These are phyloP conservation scores for Zele albiditarsus DNA, from an alignment of 2,888 invertebrate species.

Conservation along the genomic window DNA sequence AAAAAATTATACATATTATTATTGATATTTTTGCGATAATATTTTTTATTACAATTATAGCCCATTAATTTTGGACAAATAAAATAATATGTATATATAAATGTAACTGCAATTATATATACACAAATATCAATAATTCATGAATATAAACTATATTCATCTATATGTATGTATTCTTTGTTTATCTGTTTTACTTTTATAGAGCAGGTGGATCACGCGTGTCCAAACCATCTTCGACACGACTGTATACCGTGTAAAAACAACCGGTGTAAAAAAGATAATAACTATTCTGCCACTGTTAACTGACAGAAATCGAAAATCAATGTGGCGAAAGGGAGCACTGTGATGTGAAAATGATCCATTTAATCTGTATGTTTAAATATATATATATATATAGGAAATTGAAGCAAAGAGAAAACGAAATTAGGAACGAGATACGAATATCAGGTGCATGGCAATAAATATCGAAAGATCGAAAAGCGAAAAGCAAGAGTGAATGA, in stretches of 20 bases:
- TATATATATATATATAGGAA: constrained; percentile 39
- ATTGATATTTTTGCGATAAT: background rate
- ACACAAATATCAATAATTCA: background rate
- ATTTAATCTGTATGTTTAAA: constrained; percentile 58
- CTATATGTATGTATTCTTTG: background rate
- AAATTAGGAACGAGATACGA: constrained; percentile 31
- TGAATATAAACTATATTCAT: background rate
- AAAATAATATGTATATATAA: background rate
- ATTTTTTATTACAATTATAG: too few relatives aligned
- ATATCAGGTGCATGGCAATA: constrained; percentile 58
- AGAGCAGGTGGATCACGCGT: constrained; percentile 31
- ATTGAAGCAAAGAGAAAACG: constrained; percentile 16
- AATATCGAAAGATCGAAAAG: constrained; percentile 58
- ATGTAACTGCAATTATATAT: background rate
- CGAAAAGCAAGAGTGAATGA: constrained; percentile 54
- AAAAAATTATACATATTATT: background rate
- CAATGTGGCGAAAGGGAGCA: constrained; percentile 58
- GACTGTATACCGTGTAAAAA: background rate
- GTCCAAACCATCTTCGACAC: background rate
- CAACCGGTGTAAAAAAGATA: constrained; percentile 40
- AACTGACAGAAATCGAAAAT: constrained; percentile 51
- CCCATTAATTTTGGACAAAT: background rate
- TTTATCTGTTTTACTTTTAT: background rate
- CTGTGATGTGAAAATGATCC: constrained; percentile 59
- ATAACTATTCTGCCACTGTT: constrained; percentile 30